Conservation (phyloP, 2,797 vertebrate genomes). For the Psittacula derbiana region DNA sequence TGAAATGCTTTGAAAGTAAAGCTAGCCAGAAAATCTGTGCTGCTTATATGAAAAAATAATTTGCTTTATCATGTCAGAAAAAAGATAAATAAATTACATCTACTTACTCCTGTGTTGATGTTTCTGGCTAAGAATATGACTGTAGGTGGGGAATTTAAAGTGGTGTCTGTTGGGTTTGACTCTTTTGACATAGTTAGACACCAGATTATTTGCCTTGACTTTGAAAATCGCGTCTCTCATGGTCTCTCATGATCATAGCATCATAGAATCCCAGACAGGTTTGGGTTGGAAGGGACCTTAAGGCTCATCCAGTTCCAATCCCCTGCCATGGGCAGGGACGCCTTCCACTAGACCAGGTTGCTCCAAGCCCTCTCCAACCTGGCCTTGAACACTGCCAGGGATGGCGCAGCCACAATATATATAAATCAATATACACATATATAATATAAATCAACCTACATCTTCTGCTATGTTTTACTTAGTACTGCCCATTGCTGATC, state of each 20-base stretch:
- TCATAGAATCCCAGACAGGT: neutral
- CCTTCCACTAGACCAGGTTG: neutral
- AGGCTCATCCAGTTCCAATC: neutral
- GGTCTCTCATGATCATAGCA: neutral
- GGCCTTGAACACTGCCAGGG: neutral
- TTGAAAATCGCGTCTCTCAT: neutral
- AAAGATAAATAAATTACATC: neutral
- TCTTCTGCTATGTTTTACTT: neutral
- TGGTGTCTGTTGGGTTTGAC: neutral
- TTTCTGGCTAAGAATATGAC: neutral
- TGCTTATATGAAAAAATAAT: neutral
- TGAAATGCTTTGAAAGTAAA: slow-evolving; percentile 6
- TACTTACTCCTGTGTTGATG: neutral
- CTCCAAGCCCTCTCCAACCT: neutral
- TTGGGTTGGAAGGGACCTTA: neutral
- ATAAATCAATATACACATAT: neutral
- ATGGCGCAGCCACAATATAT: neutral
- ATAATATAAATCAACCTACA: neutral
- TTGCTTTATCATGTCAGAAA: neutral
- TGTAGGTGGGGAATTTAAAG: slow-evolving; percentile 3
- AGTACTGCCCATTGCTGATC: neutral
- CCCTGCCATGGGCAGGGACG: neutral
- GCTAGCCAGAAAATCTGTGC: neutral
- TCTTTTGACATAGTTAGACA: neutral
- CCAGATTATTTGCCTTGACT: neutral